phyloP scores from a whole-genome alignment of 2,888 invertebrate genomes.

The Drosophila greeni region DNA sequence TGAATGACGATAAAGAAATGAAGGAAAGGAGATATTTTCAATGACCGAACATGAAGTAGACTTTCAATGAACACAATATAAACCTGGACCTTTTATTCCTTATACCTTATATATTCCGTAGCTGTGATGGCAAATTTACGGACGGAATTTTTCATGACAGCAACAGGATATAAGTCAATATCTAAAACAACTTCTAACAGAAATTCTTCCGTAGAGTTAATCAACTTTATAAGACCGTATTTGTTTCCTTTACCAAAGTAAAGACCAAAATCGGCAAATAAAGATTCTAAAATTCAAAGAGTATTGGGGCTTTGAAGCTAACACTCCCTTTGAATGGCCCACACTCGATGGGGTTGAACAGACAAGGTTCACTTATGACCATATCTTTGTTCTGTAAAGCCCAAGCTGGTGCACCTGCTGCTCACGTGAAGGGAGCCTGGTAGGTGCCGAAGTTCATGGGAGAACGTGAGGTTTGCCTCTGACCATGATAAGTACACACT shows the following conservation, averaged over 20 bases:
- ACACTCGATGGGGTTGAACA: neutral
- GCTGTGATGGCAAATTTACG: no score
- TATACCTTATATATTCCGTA: no score
- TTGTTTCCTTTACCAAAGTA: neutral
- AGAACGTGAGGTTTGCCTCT: slow-evolving; percentile 50
- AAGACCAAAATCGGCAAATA: neutral
- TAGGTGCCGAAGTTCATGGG: slow-evolving; percentile 42
- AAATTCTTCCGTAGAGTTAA: neutral
- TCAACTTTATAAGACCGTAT: neutral
- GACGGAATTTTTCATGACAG: no score
- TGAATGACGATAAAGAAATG: neutral
- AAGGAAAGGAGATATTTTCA: neutral
- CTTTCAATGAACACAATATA: neutral
- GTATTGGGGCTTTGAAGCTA: neutral
- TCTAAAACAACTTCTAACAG: neutral
- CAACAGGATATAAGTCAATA: neutral
- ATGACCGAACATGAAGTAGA: neutral
- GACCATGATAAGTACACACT: slow-evolving; percentile 18
- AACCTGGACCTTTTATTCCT: neutral
- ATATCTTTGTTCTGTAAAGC: neutral
- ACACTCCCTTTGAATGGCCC: neutral
- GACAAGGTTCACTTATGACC: slow-evolving; percentile 3
- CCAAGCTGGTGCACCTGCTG: slow-evolving; percentile 33
- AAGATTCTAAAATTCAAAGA: neutral
- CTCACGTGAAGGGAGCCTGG: slow-evolving; percentile 45